Evolutionary conservation across 2,888 invertebrate genomes (phyloP), one percentile per base, ranked within the genome.

Genomic region (Eustalomyia histrio): DNA sequence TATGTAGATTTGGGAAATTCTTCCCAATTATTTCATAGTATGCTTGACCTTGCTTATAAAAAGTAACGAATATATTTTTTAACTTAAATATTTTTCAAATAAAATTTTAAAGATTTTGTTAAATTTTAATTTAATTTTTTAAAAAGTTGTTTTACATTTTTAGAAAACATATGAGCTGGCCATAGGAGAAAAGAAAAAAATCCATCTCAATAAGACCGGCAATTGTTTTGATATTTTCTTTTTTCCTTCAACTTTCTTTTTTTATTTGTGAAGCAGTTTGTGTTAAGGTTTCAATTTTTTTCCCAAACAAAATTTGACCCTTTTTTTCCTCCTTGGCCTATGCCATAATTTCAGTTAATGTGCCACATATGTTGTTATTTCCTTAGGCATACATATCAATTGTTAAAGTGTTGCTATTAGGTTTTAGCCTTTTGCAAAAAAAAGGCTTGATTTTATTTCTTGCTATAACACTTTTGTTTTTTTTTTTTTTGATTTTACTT

Each of bases 311-410:
- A 29, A 52, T 65, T 78, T 78, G 65, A 72, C 71, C 76, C 43
- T 60, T 76, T 63, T n/a, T 68, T 69, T 50, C n/a, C 33, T 57
- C 8, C 24, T 47, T 47, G 24, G 43, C 58, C 43, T 52, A 2
- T 53, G n/a, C 58, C 53, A 76, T 76, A 65, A 74, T 71, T 76
- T 74, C 10, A 52, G 60, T 61, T 69, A 80, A 81, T 81, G 76
- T 74, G 76, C 12, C 80, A 65, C 76, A 81, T 71, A 69, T 81
- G 80, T 65, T 76, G 64, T 60, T 55, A n/a, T 76, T 69, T 74
- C 73, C 73, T 69, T 35, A 68, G 52, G 12, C 12, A 5, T 50
- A 18, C 21, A 64, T 58, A 55, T 18, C n/a, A 58, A 29, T 71
- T n/a, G 39, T 47, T 52, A 33, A 57, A 35, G 33, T 68, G 18